Conservation (phyloP, 2,113 vertebrate genomes). For the Craseonycteris thonglongyai region DNA sequence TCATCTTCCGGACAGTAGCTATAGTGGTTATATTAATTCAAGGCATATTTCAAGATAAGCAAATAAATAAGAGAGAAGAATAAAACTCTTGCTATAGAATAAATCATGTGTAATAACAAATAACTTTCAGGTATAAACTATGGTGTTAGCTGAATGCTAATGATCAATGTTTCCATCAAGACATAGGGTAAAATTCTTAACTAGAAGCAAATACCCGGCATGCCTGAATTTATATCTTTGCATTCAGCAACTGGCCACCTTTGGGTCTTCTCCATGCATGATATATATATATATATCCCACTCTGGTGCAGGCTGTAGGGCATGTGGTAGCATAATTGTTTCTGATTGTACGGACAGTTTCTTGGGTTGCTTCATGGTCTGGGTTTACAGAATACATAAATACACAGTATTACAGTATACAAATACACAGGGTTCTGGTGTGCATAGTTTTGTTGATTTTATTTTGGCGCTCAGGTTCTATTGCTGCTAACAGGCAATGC, state of each 20-base stretch:
- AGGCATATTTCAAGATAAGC: neutral
- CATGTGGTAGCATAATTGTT: neutral
- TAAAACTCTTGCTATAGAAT: neutral
- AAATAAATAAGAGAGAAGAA: neutral
- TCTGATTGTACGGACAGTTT: neutral
- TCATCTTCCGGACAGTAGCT: neutral
- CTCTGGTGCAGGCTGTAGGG: neutral
- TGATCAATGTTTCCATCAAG: neutral
- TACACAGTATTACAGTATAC: neutral
- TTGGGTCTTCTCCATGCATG: neutral
- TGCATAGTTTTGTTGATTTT: neutral
- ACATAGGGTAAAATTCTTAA: neutral
- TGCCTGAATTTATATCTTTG: neutral
- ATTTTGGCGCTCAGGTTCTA: neutral
- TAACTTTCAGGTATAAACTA: neutral
- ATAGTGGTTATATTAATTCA: neutral
- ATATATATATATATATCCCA: neutral
- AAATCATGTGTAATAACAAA: neutral
- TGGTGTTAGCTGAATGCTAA: neutral
- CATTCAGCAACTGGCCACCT: neutral
- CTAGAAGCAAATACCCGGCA: neutral
- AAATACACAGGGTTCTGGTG: neutral
- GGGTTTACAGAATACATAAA: neutral
- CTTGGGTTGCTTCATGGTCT: neutral
- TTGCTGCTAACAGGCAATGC: fast-evolving